Evolutionary conservation across 2,888 invertebrate genomes (phyloP).

Genomic region (Cyrtodaria siliqua): DNA sequence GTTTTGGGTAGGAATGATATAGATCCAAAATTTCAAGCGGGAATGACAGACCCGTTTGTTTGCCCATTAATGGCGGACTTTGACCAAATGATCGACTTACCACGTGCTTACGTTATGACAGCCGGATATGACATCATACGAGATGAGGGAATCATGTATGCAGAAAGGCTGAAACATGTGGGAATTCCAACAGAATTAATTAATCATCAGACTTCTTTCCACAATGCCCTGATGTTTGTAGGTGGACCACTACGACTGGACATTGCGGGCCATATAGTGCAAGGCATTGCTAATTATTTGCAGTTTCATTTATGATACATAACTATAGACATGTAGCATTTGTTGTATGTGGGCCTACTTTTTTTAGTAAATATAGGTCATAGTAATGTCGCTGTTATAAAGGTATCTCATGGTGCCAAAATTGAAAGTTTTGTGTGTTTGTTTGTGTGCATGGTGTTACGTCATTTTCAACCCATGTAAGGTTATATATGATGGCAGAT

Average conservation of each 20-base stretch:
- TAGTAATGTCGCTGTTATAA: no score
- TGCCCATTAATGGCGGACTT: conserved; percentile 58
- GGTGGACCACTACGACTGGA: conserved; percentile 40
- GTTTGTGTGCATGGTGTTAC: no score
- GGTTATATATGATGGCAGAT: no score
- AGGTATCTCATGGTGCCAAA: no score
- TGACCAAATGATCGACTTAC: conserved; percentile 38
- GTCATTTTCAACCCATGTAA: no score
- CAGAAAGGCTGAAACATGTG: conserved; percentile 71
- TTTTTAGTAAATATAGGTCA: no score
- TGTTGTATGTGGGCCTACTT: no score
- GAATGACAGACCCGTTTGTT: conserved; percentile 53
- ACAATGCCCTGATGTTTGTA: conserved; percentile 53
- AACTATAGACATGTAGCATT: no score
- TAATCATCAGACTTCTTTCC: conserved; percentile 62
- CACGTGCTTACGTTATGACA: conserved; percentile 62
- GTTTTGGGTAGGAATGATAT: conserved; percentile 66
- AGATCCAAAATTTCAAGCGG: conserved; percentile 27
- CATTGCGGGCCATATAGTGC: conserved; percentile 37
- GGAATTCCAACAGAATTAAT: conserved; percentile 66
- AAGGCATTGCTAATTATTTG: conserved; percentile 53
- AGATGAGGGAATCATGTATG: conserved; percentile 66
- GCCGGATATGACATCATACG: conserved; percentile 65
- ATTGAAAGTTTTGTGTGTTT: no score
- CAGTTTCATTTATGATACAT: conserved; percentile 41